phyloP scores from a whole-genome alignment of 2,113 vertebrate genomes.

The Baryphthengus martii region DNA sequence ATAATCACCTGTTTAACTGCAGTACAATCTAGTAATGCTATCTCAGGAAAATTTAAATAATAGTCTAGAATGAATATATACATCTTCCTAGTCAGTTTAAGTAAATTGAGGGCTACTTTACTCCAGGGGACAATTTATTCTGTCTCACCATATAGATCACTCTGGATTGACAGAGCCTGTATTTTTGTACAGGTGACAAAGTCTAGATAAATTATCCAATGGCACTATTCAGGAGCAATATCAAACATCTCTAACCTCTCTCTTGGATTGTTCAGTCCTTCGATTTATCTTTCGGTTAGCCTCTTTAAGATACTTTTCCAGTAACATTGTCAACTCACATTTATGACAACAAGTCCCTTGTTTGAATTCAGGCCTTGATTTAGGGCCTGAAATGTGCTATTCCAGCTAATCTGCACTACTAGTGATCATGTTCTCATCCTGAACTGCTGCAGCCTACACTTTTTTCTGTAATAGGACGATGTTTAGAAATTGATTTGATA shows the following conservation, averaged over 20 bases:
- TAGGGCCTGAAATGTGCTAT: neutral
- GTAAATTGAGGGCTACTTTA: neutral
- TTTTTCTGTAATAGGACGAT: neutral
- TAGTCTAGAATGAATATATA: neutral
- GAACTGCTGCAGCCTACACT: neutral
- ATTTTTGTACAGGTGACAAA: neutral
- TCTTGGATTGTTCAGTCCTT: neutral
- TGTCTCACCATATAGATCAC: neutral
- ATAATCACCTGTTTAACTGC: slow-evolving; percentile 28
- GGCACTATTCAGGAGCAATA: neutral
- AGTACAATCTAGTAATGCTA: neutral
- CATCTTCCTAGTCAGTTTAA: slow-evolving; percentile 1
- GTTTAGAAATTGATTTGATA: neutral
- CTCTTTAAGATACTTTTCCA: neutral
- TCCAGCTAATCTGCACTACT: neutral
- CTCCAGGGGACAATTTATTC: slow-evolving; percentile 5
- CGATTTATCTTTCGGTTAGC: neutral
- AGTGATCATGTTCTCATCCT: neutral
- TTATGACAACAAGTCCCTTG: neutral
- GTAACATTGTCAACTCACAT: neutral
- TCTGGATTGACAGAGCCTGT: neutral
- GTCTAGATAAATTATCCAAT: neutral
- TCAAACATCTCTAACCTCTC: neutral
- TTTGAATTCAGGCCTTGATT: neutral
- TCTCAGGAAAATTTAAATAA: slow-evolving; percentile 24